Evolutionary conservation across 2,797 vertebrate species (phyloP).

Genomic region (Pogonophryne albipinna): DNA sequence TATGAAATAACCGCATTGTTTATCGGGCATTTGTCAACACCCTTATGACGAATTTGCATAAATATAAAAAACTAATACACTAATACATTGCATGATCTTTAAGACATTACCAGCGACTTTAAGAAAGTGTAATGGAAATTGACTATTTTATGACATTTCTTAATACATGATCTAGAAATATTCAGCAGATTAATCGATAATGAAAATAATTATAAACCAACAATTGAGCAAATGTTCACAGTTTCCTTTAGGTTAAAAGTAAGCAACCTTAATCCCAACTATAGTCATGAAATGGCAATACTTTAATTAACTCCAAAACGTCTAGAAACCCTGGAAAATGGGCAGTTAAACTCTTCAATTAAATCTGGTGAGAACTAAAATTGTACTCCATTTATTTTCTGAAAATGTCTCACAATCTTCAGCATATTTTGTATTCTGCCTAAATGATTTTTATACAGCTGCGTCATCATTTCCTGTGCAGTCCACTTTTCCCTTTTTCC

Average conservation of each 20-base stretch:
- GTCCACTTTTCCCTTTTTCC: constrained; percentile 66
- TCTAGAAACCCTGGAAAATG: constrained; percentile 6
- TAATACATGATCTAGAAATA: too few relatives aligned
- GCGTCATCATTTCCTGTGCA: constrained; percentile 90
- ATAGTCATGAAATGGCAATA: background rate
- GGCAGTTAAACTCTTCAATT: background rate
- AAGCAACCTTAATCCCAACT: background rate
- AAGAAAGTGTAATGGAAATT: too few relatives aligned
- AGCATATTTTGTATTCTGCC: constrained; percentile 48
- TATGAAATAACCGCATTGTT: too few relatives aligned
- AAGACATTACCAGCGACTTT: too few relatives aligned
- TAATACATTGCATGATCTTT: background rate
- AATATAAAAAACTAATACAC: too few relatives aligned
- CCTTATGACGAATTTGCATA: background rate
- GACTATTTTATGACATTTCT: too few relatives aligned
- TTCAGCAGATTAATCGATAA: too few relatives aligned
- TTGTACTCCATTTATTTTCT: background rate
- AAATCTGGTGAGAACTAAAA: background rate
- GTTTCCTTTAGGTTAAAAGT: background rate
- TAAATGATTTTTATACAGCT: constrained; percentile 75
- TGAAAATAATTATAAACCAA: background rate
- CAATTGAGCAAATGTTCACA: background rate
- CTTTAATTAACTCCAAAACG: constrained; percentile 20
- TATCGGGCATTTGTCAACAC: background rate
- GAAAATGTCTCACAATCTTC: constrained; percentile 18